Percentiles rank a stretch among this genome's conserved stretches.
Evolutionary conservation across 2,113 vertebrate genomes (phyloP).

Genomic region (Mus pahari): DNA sequence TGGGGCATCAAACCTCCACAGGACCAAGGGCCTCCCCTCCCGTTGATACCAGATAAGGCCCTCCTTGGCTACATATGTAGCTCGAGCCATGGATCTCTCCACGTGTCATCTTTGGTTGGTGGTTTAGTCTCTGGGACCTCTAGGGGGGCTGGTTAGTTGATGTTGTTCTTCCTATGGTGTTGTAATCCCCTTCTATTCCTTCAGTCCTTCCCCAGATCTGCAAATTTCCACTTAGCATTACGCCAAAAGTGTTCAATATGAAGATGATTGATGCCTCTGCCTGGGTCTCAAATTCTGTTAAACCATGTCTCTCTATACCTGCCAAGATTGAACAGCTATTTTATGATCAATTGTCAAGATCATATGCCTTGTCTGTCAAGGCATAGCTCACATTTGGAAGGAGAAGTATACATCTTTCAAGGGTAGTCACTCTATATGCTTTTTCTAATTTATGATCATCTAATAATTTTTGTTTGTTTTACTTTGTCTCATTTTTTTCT

Average conservation of each 20-base stretch:
- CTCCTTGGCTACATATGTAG: too few relatives aligned
- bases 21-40: too few relatives aligned
- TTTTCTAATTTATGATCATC: neutral
- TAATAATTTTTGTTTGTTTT: neutral
- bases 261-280: constrained; percentile 64
- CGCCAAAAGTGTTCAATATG: constrained; percentile 68
- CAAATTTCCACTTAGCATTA: constrained; percentile 57
- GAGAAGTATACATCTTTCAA: neutral
- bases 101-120: too few relatives aligned
- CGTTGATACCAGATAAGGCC: too few relatives aligned
- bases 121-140: too few relatives aligned
- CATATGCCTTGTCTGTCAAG: constrained; percentile 60
- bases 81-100: too few relatives aligned
- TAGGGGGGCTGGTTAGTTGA: too few relatives aligned
- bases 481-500: neutral
- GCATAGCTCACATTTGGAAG: constrained; percentile 37
- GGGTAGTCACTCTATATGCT: neutral
- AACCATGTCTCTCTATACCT: constrained; percentile 70
- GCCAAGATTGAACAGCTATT: constrained; percentile 66
- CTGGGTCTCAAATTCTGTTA: constrained; percentile 65
- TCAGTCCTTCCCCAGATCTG: neutral
- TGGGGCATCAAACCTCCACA: too few relatives aligned
- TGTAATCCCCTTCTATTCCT: too few relatives aligned
- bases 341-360: constrained; percentile 67
- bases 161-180: too few relatives aligned